Conservation (phyloP, 2,113 vertebrate genomes). For the Myrmophylax atrothorax region DNA sequence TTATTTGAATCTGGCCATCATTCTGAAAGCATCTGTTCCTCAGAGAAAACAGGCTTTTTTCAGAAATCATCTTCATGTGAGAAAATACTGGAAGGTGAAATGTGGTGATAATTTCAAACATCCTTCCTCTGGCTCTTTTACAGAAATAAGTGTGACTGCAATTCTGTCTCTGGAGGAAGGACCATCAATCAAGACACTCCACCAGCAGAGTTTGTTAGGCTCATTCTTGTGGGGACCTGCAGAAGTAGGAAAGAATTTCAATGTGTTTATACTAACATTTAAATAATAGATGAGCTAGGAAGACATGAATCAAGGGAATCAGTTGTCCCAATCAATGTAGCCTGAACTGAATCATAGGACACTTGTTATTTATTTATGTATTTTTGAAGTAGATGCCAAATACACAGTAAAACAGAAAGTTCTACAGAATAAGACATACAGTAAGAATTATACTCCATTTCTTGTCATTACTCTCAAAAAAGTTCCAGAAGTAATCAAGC, state of each 20-base stretch:
- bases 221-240: neutral
- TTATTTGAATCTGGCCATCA: neutral
- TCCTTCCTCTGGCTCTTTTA: neutral
- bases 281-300: conserved; percentile 36
- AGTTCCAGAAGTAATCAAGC: neutral
- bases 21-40: neutral
- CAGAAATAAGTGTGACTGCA: neutral
- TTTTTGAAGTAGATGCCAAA: conserved; percentile 25
- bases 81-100: conserved; percentile 33
- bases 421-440: neutral
- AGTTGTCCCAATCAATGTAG: neutral
- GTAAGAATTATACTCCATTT: neutral
- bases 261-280: conserved; percentile 20
- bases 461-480: neutral
- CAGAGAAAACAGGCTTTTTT: neutral
- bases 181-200: neutral
- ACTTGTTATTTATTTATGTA: conserved; percentile 36
- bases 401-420: neutral
- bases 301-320: conserved; percentile 41
- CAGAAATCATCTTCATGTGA: conserved; percentile 1
- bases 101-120: conserved; percentile 16
- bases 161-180: conserved; percentile 6
- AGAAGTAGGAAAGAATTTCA: conserved; percentile 34
- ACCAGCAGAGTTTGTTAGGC: neutral
- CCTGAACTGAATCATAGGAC: conserved; percentile 1